Evolutionary conservation across 92 coral and sea anemone genomes (phyloP).

Genomic region (Isaurus tuberculatus): DNA sequence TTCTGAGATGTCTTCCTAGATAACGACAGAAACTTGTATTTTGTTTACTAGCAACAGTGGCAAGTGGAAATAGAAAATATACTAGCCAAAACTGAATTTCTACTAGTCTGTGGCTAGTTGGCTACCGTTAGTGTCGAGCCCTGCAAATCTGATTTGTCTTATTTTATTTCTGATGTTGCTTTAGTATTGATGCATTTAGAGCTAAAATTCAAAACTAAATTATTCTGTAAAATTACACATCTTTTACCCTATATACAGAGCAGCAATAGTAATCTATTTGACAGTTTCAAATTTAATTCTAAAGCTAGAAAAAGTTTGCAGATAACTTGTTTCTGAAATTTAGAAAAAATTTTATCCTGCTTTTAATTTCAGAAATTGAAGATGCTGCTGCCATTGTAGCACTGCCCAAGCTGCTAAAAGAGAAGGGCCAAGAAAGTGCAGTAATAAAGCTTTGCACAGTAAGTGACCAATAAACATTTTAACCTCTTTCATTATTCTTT

Average conservation of each 20-base stretch:
- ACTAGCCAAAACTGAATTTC: too few species aligned
- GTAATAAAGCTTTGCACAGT: conserved; percentile 7
- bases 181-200: conserved; percentile 1
- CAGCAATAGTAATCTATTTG: conserved; percentile 9
- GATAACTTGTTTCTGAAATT: not conserved
- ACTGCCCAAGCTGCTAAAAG: not conserved
- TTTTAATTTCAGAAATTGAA: not conserved
- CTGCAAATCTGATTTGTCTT: conserved; percentile 9
- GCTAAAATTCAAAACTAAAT: not conserved
- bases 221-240: not conserved
- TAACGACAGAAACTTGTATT: too few species aligned
- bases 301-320: not conserved
- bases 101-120: too few species aligned
- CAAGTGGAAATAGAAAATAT: too few species aligned
- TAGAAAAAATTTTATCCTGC: not conserved
- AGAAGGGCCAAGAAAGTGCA: conserved; percentile 20
- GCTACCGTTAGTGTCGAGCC: too few species aligned
- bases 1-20: too few species aligned
- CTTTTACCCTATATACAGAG: not conserved
- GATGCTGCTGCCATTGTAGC: conserved; percentile 8
- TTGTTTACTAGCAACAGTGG: too few species aligned
- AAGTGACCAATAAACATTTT: conserved; percentile 4
- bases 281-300: not conserved
- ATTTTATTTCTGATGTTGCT: conserved; percentile 5
- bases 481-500: not conserved